A percentile compares a stretch with the other conserved stretches of the same genome.
These are phyloP conservation scores for Promerops cafer DNA, from an alignment of 2,113 vertebrate genomes.

Conservation along the genomic window DNA sequence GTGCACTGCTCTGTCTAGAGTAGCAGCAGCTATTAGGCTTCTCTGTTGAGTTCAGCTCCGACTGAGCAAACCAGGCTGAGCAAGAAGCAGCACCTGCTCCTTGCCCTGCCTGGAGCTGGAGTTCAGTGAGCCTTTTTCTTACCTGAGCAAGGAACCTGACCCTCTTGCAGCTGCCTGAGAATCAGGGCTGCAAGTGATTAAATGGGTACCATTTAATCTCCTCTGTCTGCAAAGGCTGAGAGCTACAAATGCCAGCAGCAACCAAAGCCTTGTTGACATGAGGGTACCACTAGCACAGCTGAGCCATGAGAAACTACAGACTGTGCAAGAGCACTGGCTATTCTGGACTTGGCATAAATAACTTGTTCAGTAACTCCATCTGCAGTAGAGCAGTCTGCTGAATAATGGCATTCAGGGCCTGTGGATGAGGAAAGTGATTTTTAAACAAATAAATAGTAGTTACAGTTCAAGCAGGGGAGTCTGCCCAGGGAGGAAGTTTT, in stretches of 20 bases:
- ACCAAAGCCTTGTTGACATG: slow-evolving; percentile 12
- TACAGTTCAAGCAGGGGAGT: not conserved
- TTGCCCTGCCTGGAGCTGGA: not conserved
- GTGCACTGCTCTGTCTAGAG: not conserved
- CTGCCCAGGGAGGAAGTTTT: not conserved
- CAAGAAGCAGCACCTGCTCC: not conserved
- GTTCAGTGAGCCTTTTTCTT: not conserved
- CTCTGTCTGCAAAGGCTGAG: not conserved
- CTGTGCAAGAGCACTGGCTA: not conserved
- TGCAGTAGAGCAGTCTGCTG: not conserved
- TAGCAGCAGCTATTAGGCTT: not conserved
- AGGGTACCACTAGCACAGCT: not conserved
- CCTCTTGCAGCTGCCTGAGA: not conserved
- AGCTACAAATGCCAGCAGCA: not conserved
- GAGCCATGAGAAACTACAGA: slow-evolving; percentile 16
- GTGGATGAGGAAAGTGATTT: not conserved
- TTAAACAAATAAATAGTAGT: not conserved
- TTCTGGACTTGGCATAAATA: slow-evolving; percentile 14
- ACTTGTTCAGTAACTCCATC: not conserved
- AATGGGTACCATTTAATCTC: not conserved
- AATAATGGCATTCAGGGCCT: not conserved
- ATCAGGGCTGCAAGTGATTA: not conserved
- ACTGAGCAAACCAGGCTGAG: not conserved
- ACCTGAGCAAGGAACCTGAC: no score
- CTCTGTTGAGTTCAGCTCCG: not conserved